These are phyloP conservation scores for Orius insidiosus DNA, from an alignment of 1,140 invertebrate genomes.

Conservation along the genomic window DNA sequence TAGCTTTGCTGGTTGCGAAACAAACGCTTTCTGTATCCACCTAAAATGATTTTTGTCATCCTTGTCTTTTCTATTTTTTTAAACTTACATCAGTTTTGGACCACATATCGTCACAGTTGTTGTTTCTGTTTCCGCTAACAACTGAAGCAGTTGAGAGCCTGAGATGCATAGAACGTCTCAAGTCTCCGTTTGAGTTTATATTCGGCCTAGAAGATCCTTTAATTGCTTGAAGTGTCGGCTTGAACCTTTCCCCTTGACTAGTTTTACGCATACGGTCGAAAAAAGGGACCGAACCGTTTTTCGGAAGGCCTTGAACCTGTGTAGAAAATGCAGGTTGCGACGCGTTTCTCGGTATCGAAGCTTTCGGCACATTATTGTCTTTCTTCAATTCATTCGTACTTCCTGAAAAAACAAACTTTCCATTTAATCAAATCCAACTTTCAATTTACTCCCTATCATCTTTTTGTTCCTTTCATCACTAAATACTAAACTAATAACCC, in stretches of 20 bases:
- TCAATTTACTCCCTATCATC: too few species aligned
- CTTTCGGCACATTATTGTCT: conserved; percentile 17
- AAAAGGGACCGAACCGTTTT: conserved; percentile 73
- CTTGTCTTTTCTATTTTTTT: not conserved
- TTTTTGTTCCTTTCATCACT: too few species aligned
- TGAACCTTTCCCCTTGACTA: conserved; percentile 38
- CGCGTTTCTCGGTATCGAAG: conserved; percentile 53
- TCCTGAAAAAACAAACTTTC: conserved; percentile 3
- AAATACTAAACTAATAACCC: too few species aligned
- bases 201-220: conserved; percentile 41
- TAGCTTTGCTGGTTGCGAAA: conserved; percentile 24
- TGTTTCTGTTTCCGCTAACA: conserved; percentile 37
- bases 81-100: conserved; percentile 25
- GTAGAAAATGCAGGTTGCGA: conserved; percentile 70
- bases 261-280: conserved; percentile 68
- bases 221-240: conserved; percentile 59
- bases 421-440: too few species aligned
- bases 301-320: conserved; percentile 58
- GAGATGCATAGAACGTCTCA: conserved; percentile 34
- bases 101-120: conserved; percentile 34
- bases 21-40: conserved; percentile 18
- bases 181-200: conserved; percentile 36
- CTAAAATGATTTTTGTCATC: conserved; percentile 15
- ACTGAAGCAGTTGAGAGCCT: conserved; percentile 39
- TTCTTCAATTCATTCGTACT: conserved; percentile 16